phyloP scores from a whole-genome alignment of 2,113 vertebrate genomes.

The Delphinapterus leucas region DNA sequence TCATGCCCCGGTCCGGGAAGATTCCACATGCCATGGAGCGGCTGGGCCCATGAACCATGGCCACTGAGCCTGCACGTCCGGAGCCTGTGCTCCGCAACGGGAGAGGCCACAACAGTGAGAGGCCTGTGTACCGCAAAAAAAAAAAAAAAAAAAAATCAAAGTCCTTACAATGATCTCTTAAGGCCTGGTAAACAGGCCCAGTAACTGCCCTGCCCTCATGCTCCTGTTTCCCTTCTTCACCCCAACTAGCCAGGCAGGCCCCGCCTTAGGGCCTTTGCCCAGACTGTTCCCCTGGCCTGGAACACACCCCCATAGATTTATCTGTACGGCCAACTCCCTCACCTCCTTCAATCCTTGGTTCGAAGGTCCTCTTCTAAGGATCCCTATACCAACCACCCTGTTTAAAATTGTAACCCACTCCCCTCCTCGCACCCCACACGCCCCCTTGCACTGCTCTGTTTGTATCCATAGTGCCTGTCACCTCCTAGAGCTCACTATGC shows the following conservation, averaged over 20 bases:
- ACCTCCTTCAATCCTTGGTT: neutral
- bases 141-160: neutral
- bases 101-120: too few relatives aligned
- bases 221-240: neutral
- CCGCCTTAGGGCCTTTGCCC: neutral
- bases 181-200: neutral
- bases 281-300: neutral
- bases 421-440: fast-evolving
- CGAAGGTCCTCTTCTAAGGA: neutral
- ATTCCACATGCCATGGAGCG: too few relatives aligned
- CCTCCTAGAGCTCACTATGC: neutral
- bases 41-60: too few relatives aligned
- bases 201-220: neutral
- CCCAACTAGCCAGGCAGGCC: neutral
- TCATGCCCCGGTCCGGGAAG: too few relatives aligned
- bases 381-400: neutral
- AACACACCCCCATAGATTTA: fast-evolving
- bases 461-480: neutral
- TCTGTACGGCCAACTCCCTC: neutral
- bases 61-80: too few relatives aligned
- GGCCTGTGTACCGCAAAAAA: too few relatives aligned
- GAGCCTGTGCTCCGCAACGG: too few relatives aligned
- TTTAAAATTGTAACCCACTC: neutral
- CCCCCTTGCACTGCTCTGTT: neutral
- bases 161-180: neutral